These are phyloP conservation scores for Caenorhabditis sp. DNA, from an alignment of 2,888 invertebrate species.

Conservation along the genomic window DNA sequence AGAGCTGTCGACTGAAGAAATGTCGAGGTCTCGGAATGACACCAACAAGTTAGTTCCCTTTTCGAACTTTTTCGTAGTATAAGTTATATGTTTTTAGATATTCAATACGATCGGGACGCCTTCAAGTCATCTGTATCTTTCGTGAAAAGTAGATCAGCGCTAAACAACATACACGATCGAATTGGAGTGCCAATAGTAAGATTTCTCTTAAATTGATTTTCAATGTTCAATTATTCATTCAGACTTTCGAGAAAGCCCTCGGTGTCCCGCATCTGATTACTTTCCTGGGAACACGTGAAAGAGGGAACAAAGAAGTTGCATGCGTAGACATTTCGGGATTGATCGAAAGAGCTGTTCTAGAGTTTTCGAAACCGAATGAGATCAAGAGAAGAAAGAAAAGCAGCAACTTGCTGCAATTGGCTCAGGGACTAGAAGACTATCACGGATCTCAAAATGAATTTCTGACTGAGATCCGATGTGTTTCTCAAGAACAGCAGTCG, in stretches of 20 bases:
- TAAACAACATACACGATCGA: too few species aligned
- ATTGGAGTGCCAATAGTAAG: conserved; percentile 1
- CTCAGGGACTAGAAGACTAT: conserved; percentile 15
- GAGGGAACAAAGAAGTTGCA: neutral
- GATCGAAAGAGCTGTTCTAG: neutral
- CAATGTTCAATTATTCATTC: neutral
- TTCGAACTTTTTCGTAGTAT: too few species aligned
- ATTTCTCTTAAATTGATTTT: neutral
- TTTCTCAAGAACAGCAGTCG: neutral
- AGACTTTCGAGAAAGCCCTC: conserved; percentile 1
- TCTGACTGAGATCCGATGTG: neutral
- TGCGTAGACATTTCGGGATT: neutral
- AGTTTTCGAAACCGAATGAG: neutral
- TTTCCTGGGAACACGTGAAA: neutral
- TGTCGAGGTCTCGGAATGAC: conserved; percentile 24
- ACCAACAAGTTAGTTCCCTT: neutral
- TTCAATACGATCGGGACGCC: conserved; percentile 26
- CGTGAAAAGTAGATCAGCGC: neutral
- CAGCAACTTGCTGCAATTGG: conserved; percentile 22
- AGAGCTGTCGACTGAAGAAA: conserved; percentile 16
- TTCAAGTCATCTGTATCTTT: conserved; percentile 7
- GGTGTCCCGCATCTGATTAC: neutral
- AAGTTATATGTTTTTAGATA: conserved; percentile 19
- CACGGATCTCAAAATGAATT: neutral
- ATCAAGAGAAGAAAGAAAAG: neutral